Evolutionary conservation across 2,888 invertebrate species (phyloP).

Genomic region (Mythimna albipuncta): DNA sequence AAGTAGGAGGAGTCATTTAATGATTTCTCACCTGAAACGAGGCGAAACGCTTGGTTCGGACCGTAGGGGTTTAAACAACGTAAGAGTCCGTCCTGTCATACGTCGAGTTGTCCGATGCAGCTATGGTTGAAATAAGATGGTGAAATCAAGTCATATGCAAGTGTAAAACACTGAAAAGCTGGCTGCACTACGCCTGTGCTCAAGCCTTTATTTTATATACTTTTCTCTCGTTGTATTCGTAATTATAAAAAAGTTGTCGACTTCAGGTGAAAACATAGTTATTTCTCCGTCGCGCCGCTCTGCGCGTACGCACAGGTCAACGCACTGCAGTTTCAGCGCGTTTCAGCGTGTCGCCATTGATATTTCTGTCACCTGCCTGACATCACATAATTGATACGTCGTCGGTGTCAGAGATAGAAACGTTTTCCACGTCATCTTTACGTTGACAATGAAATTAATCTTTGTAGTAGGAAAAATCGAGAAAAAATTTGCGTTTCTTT

Average conservation of each 20-base stretch:
- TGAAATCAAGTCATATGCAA: too few species aligned
- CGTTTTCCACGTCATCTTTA: slow-evolving; percentile 9
- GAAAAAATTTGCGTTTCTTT: background rate
- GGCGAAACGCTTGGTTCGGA: too few species aligned
- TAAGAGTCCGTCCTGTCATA: too few species aligned
- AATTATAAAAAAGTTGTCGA: background rate
- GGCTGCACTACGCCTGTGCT: too few species aligned
- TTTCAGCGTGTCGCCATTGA: slow-evolving; percentile 63
- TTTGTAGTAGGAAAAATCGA: background rate
- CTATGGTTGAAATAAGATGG: too few species aligned
- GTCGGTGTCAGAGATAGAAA: slow-evolving; percentile 5
- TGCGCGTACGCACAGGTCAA: slow-evolving; percentile 60
- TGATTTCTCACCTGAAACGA: too few species aligned
- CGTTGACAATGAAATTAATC: slow-evolving; percentile 1
- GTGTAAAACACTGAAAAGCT: too few species aligned
- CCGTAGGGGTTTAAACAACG: too few species aligned
- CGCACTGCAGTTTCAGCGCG: slow-evolving; percentile 62
- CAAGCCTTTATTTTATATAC: too few species aligned
- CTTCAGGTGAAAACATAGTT: slow-evolving; percentile 44
- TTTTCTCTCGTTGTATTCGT: too few species aligned
- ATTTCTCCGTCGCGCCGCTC: slow-evolving; percentile 20
- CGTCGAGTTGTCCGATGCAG: too few species aligned
- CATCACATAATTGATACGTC: slow-evolving; percentile 40
- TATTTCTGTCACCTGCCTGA: slow-evolving; percentile 51
- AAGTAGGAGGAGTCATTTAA: too few species aligned